Evolutionary conservation across 2,888 invertebrate genomes (phyloP), one percentile per base, ranked within the genome.

Genomic region (Chloroclysta siterata): DNA sequence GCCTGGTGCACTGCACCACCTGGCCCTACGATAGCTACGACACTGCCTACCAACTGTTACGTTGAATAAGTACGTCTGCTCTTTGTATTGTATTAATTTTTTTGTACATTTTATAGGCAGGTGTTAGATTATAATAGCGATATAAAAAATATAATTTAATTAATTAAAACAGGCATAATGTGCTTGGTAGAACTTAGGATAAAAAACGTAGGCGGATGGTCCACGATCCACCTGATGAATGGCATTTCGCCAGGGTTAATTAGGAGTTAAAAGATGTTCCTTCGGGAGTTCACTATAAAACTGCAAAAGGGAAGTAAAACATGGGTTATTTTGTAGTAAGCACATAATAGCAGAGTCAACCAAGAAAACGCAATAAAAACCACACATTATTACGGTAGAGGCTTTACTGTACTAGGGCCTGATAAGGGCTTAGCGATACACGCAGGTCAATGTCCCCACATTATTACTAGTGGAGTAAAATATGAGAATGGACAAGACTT

Each of bases 401-500:
- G 51, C 60, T 60, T 60, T 56, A 64, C 41, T 64, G 41, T 52
- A 47, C 52, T 22, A 53, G 60, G 64, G 60, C 53, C 41, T 60
- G 55, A 60, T 60, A 64, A 56, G 64, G 60, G 55, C 55, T 64
- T 64, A 60, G 63, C 46, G 58, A 59, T 39, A 54, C 54, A 47
- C 42, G 57, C 28, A 48, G 57, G 17, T 29, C 42, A 46, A 44
- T 61, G 47, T 22, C 4, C 15, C 44, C 15, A 63, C 58, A 29
- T 53, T 53, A 44, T 58, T 53, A 58, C 53, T 33, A 44, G 46
- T 46, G 17, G 0, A 42, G n/a, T 42, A 53, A 63, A 48, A 5
- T 36, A 14, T 39, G 44, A 28, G 44, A 56, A 46, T 46, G 51
- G 39, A 44, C 29, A 15, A 52, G 28, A 44, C n/a, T 28, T 29